Base-by-base conservation (phyloP, 1,140 invertebrate species). In the Argopecten irradians region DNA sequence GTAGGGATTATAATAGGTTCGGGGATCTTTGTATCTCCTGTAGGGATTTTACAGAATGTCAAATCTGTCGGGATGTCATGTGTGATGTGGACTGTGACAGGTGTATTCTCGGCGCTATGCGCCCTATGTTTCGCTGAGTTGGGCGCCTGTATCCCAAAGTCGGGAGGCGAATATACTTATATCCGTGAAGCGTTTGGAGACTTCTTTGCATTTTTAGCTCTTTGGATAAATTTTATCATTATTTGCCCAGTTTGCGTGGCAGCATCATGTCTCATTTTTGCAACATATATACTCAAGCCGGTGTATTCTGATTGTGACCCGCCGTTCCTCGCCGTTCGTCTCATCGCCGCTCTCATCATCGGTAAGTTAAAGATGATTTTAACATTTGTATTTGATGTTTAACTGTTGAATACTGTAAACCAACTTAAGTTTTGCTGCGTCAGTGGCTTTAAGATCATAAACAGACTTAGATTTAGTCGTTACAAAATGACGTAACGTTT, bases 131-230 rank as follows among this genome's bases (percentile, higher is more conserved):
- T 99, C 95, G 98, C 99, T 0, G 99, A 99, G 97, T 96, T 99
- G 86, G 99, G 99, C 96, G 96, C 98, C 95, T 97, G 97, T 41
- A 98, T 99, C 89, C 97, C 98, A 1, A 98, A 98, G 95, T 99
- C 98, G 32, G 99, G 99, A 7, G 99, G 99, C 3, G 99, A 99
- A 96, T 99, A 99, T 95, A 98, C 98, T 0, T 99, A 99, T 94
- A 98, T 99, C 71, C 97, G 97, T 87, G 97, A 98, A 93, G 98
- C 98, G 0, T 99, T 96, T 98, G 99, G 34, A 3, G 93, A 93
- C 88, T 92, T 94, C 46, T 98, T 98, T 0, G 97, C 98, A 0
- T 99, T 99, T 95, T 96, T 99, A 0, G 99, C 98, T 93, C 96
- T 99, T 9, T 99, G 99, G 99, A 98, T 98, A 86, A 95, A 95